Evolutionary conservation across 2,888 invertebrate genomes (phyloP), one percentile per base, ranked within the genome.

Genomic region (Drepana falcataria): DNA sequence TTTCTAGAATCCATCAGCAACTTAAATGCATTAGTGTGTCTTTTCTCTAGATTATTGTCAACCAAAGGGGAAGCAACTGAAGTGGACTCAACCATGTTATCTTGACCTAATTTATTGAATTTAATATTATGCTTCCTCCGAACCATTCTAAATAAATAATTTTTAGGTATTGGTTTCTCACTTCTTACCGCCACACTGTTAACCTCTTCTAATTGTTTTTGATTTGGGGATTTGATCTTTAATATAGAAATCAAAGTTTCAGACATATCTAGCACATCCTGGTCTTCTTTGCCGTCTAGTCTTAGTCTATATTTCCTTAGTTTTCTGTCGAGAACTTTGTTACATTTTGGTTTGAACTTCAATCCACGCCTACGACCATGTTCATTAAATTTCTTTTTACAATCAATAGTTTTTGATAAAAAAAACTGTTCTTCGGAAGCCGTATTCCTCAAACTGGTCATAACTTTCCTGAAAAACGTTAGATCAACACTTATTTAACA

Each of bases 1-100:
- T 93, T 92, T 60, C 94, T 87, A 33, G 93, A 93, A 61, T 93
- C 93, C 95, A 95, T 95, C 85, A 95, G 87, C 40, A 94, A 73
- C 68, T 93, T 87, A 77, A 95, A 95, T 44, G 93, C 94, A 90
- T 94, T 82, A 54, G 77, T 85, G 61, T 85, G 77, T 59, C 80
- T 85, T 59, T 74, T 83, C 35, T 77, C 77, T 57, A 79, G 70
- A 53, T 55, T 67, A 35, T 60, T 60, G 48, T 86, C 55, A 49
- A 55, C 55, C 44, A 49, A 47, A 35, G 51, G 35, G 40, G 58
- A 47, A 41, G 58, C 59, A 52, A 64, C 52, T 49, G 57, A 54
- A 41, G 56, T 21, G n/a, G 49, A 5, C 33, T 53, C 54, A 59
- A 48, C 52, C 51, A 44, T 59, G 60, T 60, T 58, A 53, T n/a